Percentiles rank a stretch among this genome's conserved stretches.
Conservation (phyloP, 2,113 vertebrate species). For the Gallinago paraguaiae region DNA sequence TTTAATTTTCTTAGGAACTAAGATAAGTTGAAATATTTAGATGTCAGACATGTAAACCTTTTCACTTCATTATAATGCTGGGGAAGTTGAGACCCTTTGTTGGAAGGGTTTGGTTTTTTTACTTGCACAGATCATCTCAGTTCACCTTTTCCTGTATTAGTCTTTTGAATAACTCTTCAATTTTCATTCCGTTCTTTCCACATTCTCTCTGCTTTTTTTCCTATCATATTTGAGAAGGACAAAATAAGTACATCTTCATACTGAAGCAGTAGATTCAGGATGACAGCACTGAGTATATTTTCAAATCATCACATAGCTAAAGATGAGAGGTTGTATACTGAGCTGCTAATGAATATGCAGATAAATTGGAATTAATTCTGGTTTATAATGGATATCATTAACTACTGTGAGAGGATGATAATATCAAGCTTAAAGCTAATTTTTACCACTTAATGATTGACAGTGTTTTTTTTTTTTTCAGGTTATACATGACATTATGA, state of each 20-base stretch:
- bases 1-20: background rate
- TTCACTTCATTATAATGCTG: background rate
- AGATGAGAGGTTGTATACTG: background rate
- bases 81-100: background rate
- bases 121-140: background rate
- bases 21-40: background rate
- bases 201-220: background rate
- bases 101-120: fast-evolving
- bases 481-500: background rate
- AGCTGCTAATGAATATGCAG: constrained; percentile 16
- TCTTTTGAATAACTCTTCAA: background rate
- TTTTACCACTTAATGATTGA: background rate
- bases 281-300: background rate
- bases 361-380: constrained; percentile 29
- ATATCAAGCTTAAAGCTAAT: constrained; percentile 11
- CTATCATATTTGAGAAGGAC: background rate
- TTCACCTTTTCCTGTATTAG: background rate
- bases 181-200: background rate
- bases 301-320: background rate
- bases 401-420: background rate
- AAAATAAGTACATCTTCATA: background rate
- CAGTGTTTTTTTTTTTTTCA: background rate
- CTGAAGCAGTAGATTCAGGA: background rate
- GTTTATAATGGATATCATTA: constrained; percentile 15
- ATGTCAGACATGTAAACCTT: background rate